A percentile compares a stretch with the other conserved stretches of the same genome.
Evolutionary conservation across 2,113 vertebrate genomes (phyloP).

Genomic region (Eidolon helvum): DNA sequence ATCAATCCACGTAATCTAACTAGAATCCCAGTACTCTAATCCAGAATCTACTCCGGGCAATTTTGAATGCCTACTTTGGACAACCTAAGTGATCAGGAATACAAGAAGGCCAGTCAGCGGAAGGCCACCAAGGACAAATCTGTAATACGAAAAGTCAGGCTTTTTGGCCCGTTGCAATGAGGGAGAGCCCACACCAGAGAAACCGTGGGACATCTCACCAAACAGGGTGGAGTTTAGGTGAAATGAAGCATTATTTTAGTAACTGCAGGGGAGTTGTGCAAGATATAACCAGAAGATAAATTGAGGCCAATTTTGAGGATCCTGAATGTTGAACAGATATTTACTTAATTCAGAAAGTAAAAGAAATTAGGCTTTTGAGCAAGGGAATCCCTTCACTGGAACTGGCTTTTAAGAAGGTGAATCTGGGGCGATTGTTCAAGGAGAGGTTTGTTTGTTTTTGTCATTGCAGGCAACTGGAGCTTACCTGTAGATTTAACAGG

Average conservation of each 20-base stretch:
- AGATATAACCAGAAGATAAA: not conserved
- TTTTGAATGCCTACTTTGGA: not conserved
- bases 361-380: conserved; percentile 3
- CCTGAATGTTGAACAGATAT: not conserved
- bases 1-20: conserved; percentile 29
- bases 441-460: not conserved
- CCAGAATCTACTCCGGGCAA: not conserved
- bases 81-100: not conserved
- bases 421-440: not conserved
- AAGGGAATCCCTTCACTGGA: not conserved
- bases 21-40: conserved; percentile 9
- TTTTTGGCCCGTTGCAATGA: conserved; percentile 16
- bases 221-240: not conserved
- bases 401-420: conserved; percentile 4
- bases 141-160: not conserved
- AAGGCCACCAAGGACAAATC: conserved; percentile 11
- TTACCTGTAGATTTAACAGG: not conserved
- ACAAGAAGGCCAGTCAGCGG: not conserved
- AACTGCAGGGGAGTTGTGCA: not conserved
- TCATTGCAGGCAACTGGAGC: not conserved
- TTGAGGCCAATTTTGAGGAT: not conserved
- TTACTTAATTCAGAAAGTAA: conserved; percentile 19
- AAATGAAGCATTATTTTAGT: not conserved
- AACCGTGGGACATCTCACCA: not conserved
- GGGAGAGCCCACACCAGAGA: not conserved